Conservation (phyloP, 30 jellyfish, hydroid and myxozoan species). For the Turritopsis rubra region DNA sequence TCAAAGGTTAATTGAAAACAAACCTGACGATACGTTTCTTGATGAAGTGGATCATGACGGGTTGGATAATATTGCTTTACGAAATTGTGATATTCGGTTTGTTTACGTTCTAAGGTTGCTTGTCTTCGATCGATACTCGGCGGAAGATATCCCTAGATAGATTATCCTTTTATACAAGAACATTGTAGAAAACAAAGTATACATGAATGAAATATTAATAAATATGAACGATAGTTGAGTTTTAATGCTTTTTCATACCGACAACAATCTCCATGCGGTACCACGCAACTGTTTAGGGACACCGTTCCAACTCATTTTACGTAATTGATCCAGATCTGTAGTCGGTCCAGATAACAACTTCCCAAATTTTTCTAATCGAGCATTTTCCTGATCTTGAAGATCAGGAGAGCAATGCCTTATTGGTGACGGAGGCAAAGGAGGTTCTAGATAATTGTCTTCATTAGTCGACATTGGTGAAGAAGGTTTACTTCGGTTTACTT, state of each 20-base stretch:
- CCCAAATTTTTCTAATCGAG: slow-evolving; percentile 82
- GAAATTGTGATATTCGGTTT: slow-evolving; percentile 81
- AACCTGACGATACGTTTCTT: slow-evolving; percentile 94
- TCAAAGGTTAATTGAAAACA: no score
- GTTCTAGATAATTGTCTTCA: slow-evolving; percentile 39
- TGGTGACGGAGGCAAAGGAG: slow-evolving; percentile 66
- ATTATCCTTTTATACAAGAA: background rate
- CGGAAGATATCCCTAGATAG: slow-evolving; percentile 84
- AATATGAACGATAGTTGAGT: background rate
- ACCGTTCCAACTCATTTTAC: slow-evolving; percentile 92
- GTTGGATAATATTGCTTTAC: slow-evolving; percentile 86
- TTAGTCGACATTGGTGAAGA: slow-evolving; percentile 2
- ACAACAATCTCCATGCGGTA: slow-evolving; percentile 79
- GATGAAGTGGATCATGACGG: slow-evolving; percentile 65
- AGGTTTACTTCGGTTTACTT: slow-evolving; percentile 25
- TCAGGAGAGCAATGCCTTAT: slow-evolving; percentile 44
- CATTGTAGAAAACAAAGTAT: background rate
- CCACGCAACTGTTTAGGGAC: slow-evolving; percentile 60
- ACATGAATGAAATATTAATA: background rate
- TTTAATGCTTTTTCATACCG: slow-evolving; percentile 45
- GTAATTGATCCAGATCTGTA: slow-evolving; percentile 88
- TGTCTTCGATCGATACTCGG: slow-evolving; percentile 86
- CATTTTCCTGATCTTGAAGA: slow-evolving; percentile 81
- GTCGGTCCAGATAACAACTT: slow-evolving; percentile 90
- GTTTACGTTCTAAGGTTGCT: slow-evolving; percentile 77